Percentiles rank a stretch among this genome's conserved stretches.
phyloP scores from a whole-genome alignment of 2,797 vertebrate genomes.

The Catostomus latipinnis region DNA sequence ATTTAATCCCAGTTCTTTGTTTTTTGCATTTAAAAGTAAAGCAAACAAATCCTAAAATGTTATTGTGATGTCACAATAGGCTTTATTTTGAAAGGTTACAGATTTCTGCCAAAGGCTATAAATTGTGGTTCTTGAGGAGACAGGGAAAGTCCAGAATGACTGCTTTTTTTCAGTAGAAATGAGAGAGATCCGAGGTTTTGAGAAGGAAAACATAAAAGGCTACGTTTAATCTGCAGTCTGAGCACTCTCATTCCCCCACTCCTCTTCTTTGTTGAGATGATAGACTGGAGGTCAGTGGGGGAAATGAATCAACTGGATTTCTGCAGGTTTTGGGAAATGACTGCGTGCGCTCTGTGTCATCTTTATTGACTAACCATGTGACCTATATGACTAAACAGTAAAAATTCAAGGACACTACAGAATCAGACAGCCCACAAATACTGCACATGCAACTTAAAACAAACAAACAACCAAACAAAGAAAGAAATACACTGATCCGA shows the following conservation, averaged over 20 bases:
- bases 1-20: not conserved
- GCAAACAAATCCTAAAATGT: not conserved
- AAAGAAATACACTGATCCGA: not conserved
- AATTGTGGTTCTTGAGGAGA: not conserved
- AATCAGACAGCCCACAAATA: not conserved
- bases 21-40: no score
- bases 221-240: conserved; percentile 30
- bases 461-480: no score
- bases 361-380: no score
- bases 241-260: conserved; percentile 32
- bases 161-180: not conserved
- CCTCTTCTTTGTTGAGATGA: conserved; percentile 37
- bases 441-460: no score
- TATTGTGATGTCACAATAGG: not conserved
- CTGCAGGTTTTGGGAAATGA: conserved; percentile 25
- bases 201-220: conserved; percentile 21
- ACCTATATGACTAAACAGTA: not conserved
- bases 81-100: not conserved
- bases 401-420: conserved; percentile 14
- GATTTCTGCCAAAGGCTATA: not conserved
- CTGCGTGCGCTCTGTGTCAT: conserved; percentile 17
- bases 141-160: conserved; percentile 7
- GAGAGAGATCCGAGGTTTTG: conserved; percentile 1
- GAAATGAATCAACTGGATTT: conserved; percentile 37
- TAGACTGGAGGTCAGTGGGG: conserved; percentile 9